Evolutionary conservation across 2,797 vertebrate species (phyloP), one percentile per base, ranked within the genome.

Genomic region (Peromyscus aztecus): DNA sequence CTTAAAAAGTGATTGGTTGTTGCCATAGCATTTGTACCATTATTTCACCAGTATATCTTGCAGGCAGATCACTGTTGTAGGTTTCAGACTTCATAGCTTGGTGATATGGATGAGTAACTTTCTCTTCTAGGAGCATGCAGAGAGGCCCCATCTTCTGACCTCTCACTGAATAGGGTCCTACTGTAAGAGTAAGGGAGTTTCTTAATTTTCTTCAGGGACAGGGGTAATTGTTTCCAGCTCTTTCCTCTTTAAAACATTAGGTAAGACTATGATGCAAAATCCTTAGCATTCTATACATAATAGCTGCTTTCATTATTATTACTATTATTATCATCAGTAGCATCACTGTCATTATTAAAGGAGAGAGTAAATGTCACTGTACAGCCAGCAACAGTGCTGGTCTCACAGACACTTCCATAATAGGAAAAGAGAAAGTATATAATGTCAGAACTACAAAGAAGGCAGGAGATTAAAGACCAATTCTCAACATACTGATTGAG

Each of bases 381-480:
- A 81, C 6, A 91, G 37, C 6, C n/a, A 90, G 59, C 43, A 75
- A 89, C n/a, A 82, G 61, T 34, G 82, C 40, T 90, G 43, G 81
- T 78, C 46, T 91, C 67, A 27, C 59, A 23, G 37, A 67, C 69
- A 31, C 86, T 97, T 94, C 87, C n/a, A 83, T 76, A 89, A 84
- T 34, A 96, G 94, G 67, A 83, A 93, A 93, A 80, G 31, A 92
- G 88, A 95, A 96, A 94, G 81, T 40, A 94, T 61, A 65, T 6
- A 13, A 88, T 83, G 49, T 96, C 76, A 95, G 31, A 97, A 92
- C 34, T 80, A 89, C 85, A 80, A 86, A 97, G 40, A 75, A 95
- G 77, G 80, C 37, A n/a, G 49, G 86, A 96, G 59, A 96, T 96
- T 96, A 90, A 97, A 97, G 95, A 86, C 49, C 52, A 82, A 80